Evolutionary conservation across 2,888 invertebrate genomes (phyloP).

Genomic region (Lottia scabra): DNA sequence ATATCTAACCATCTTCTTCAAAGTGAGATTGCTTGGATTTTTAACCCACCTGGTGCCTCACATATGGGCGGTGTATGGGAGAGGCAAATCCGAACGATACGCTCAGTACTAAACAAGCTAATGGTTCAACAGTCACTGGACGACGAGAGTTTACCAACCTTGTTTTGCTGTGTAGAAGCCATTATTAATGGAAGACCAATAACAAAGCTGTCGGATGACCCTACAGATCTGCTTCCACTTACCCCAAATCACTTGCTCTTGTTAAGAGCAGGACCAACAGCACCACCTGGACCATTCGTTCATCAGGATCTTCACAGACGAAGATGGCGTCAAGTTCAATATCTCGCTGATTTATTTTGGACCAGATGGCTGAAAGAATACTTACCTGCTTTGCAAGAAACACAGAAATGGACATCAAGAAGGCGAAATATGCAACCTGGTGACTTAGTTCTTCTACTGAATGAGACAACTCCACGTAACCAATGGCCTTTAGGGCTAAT

Average conservation of each 20-base stretch:
- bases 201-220: constrained; percentile 21
- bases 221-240: constrained; percentile 20
- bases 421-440: not conserved
- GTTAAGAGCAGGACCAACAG: constrained; percentile 2
- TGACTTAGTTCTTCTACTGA: constrained; percentile 14
- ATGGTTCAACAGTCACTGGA: constrained; percentile 11
- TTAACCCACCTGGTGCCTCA: constrained; percentile 17
- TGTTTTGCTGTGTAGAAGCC: constrained; percentile 29
- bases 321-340: too few species aligned
- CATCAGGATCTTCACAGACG: constrained; percentile 6
- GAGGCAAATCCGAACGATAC: constrained; percentile 13
- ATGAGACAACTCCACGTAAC: constrained; percentile 3
- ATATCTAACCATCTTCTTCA: not conserved
- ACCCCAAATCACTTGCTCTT: constrained; percentile 29
- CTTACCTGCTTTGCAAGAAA: constrained; percentile 10
- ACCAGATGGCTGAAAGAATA: constrained; percentile 13
- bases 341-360: constrained; percentile 20
- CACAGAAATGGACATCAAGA: constrained; percentile 10
- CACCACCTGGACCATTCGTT: constrained; percentile 8
- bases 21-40: not conserved
- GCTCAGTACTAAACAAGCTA: constrained; percentile 1
- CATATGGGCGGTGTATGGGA: too few species aligned
- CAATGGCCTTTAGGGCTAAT: constrained; percentile 16
- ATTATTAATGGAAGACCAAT: constrained; percentile 34
- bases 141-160: constrained; percentile 28